Evolutionary conservation across 64 coral and sea anemone genomes (phyloP), one percentile per base, ranked within the genome.

Genomic region (Dendrophyllia cribrosa): DNA sequence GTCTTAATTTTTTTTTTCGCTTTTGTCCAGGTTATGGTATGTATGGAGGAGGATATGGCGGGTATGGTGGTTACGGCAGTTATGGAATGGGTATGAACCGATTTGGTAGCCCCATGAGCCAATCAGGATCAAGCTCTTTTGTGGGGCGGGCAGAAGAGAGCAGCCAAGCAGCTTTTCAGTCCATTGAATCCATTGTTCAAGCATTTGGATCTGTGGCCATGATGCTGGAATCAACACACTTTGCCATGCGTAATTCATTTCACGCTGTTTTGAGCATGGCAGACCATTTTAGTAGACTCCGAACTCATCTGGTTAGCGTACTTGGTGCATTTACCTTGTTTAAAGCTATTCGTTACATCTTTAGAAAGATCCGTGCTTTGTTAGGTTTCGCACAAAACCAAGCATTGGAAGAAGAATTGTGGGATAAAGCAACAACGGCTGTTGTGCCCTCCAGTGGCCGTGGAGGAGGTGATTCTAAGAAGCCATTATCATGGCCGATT

Each of bases 141-240:
- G 89, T 93, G 17, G 73, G 88, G 46, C 91, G 72, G 47, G 97
- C 97, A 16, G 97, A 99, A 63, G 94, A 99, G 59, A 96, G 91
- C 65, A 96, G 94, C 26, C 83, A 78, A 72, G 94, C 94, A 67
- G 97, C 97, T 5, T 99, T 99, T 75, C 94, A 99, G 43, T 99
- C 97, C n/a, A 91, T 99, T 17, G 94, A 94, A 68, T 99, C 97
- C 1, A 96, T 99, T 62, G 97, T 99, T 51, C 97, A 99, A 63
- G 97, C 97, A n/a, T 99, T 99, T 94, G 97, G 97, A 43, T 99
- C 97, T 14, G 93, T 99, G 66, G 94, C 97, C 3, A 99, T 99
- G 97, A 99, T 99, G 97, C 23, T 99, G 20, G 97, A 99, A 22
- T 99, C 97, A 65, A 99, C 97, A 9, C 94, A 96, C 51, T 99